Evolutionary conservation across 2,113 vertebrate genomes (phyloP).

Genomic region (Beaufortia kweichowensis): DNA sequence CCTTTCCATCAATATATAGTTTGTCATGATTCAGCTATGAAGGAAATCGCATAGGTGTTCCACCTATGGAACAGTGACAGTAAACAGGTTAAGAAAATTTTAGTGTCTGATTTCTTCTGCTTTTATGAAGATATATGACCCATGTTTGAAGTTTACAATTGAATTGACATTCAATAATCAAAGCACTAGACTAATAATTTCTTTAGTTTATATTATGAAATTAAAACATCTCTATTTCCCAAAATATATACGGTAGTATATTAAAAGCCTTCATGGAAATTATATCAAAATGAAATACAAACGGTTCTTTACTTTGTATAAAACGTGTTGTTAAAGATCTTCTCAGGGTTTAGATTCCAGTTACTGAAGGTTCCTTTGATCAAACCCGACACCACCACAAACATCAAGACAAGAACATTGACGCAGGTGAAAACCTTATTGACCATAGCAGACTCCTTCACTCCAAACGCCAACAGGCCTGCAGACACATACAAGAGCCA

Average conservation of each 20-base stretch:
- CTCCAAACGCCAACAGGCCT: slow-evolving; percentile 89
- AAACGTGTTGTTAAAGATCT: slow-evolving; percentile 68
- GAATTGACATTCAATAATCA: not conserved
- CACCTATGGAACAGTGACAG: too few relatives aligned
- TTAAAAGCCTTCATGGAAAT: not conserved
- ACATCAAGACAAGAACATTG: slow-evolving; percentile 89
- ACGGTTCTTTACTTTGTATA: slow-evolving; percentile 61
- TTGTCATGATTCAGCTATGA: too few relatives aligned
- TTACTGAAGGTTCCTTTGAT: slow-evolving; percentile 89
- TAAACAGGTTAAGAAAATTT: too few relatives aligned
- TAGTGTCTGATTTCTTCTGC: too few relatives aligned
- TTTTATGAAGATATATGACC: too few relatives aligned
- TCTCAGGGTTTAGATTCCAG: slow-evolving; percentile 80
- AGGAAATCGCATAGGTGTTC: too few relatives aligned
- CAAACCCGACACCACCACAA: slow-evolving; percentile 88
- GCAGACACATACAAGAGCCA: not conserved
- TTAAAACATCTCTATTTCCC: not conserved
- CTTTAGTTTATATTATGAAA: not conserved
- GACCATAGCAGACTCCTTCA: slow-evolving; percentile 94
- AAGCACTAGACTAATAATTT: not conserved
- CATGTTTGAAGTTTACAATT: too few relatives aligned
- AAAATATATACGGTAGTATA: not conserved
- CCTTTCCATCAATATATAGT: too few relatives aligned
- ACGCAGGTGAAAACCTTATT: slow-evolving; percentile 95
- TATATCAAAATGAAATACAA: not conserved